Percentiles rank a stretch among this genome's conserved stretches.
phyloP scores from a whole-genome alignment of 2,797 vertebrate genomes.

The Amblyraja radiata region DNA sequence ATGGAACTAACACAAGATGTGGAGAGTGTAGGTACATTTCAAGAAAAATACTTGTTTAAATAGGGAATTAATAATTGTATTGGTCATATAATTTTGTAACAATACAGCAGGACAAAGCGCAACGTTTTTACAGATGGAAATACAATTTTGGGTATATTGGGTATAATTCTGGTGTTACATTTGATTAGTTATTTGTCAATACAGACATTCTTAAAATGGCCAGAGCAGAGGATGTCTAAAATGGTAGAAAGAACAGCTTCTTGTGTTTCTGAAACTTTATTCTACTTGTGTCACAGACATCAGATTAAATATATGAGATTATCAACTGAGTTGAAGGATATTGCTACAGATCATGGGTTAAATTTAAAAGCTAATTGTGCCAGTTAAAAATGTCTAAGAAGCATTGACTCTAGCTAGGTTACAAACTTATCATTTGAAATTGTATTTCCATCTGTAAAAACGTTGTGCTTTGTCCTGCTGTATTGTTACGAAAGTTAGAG shows the following conservation, averaged over 20 bases:
- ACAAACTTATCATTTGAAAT: not conserved
- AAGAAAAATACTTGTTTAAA: not conserved
- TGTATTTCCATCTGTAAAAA: not conserved
- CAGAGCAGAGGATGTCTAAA: not conserved
- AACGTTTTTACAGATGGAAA: not conserved
- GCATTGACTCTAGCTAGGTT: not conserved
- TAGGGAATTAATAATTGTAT: too few species aligned
- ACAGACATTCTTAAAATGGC: not conserved
- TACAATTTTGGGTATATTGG: not conserved
- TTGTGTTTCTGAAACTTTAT: not conserved
- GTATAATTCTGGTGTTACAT: not conserved
- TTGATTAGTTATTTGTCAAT: not conserved
- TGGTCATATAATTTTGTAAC: not conserved
- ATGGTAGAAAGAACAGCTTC: not conserved
- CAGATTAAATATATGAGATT: not conserved
- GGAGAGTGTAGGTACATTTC: conserved; percentile 4
- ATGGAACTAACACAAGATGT: conserved; percentile 40
- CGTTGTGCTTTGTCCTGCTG: not conserved
- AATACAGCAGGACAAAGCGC: not conserved
- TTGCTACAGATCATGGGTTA: not conserved
- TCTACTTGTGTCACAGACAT: not conserved
- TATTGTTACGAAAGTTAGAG: not conserved
- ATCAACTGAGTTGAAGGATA: not conserved
- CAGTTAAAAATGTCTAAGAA: not conserved
- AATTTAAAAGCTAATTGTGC: not conserved